Evolutionary conservation across 2,797 vertebrate species (phyloP).

Genomic region (Halcyon badia): DNA sequence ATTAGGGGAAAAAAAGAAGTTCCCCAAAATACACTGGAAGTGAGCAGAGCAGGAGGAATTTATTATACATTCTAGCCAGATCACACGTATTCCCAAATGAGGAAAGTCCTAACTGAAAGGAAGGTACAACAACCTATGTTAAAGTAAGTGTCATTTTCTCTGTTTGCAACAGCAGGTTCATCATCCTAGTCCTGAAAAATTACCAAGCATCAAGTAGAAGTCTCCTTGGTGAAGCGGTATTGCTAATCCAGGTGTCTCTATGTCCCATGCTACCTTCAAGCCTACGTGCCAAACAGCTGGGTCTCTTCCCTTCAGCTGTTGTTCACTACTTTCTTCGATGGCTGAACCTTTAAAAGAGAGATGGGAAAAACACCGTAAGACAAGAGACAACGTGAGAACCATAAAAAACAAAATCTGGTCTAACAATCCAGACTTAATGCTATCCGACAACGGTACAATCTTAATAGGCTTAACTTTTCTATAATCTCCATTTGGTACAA

Average conservation of each 20-base stretch:
- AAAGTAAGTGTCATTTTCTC: not conserved
- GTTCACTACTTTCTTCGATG: conserved; percentile 54
- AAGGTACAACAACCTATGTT: not conserved
- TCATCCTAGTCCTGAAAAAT: not conserved
- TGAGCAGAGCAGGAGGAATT: not conserved
- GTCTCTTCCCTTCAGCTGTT: conserved; percentile 80
- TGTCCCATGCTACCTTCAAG: conserved; percentile 97
- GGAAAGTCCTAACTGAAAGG: not conserved
- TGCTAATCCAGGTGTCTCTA: conserved; percentile 93
- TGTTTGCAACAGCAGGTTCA: not conserved
- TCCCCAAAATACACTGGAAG: not conserved
- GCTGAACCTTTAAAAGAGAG: conserved; percentile 52
- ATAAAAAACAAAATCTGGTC: not conserved
- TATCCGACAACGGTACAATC: not conserved
- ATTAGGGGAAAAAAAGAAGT: not conserved
- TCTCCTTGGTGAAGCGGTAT: conserved; percentile 93
- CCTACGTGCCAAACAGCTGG: conserved; percentile 90
- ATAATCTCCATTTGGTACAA: not conserved
- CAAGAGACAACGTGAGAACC: not conserved
- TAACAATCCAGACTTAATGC: not conserved
- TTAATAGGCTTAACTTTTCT: not conserved
- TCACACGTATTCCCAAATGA: not conserved
- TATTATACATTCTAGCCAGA: not conserved
- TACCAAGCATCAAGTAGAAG: conserved; percentile 98
- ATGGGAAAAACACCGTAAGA: not conserved